These are phyloP conservation scores for Papilio protenor DNA, from an alignment of 2,888 invertebrate genomes.

Conservation along the genomic window DNA sequence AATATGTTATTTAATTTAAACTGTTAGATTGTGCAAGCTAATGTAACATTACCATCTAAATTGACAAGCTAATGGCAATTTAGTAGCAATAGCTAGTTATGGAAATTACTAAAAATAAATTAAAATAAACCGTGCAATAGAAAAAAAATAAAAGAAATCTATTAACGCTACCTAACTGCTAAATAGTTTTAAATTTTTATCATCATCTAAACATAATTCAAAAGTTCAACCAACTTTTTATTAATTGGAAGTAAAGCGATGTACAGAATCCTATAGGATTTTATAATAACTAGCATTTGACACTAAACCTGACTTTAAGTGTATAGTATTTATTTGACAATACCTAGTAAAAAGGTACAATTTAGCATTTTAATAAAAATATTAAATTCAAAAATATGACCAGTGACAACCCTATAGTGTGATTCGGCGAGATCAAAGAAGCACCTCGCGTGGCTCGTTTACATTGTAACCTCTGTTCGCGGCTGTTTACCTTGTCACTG, in stretches of 20 bases:
- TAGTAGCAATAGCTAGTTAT: neutral
- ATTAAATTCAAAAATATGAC: neutral
- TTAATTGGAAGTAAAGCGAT: neutral
- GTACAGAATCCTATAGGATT: neutral
- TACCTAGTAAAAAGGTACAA: neutral
- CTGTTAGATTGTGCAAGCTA: neutral
- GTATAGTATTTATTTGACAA: neutral
- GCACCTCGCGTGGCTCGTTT: slow-evolving; percentile 70
- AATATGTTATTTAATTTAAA: slow-evolving; percentile 3
- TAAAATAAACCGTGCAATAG: neutral
- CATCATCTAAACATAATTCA: neutral
- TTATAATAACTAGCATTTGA: neutral
- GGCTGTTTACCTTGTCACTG: slow-evolving; percentile 68
- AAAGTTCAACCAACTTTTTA: neutral
- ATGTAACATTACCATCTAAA: neutral
- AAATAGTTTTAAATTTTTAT: neutral
- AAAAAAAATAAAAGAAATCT: neutral
- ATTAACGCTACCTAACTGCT: neutral
- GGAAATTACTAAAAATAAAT: neutral
- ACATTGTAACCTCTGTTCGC: slow-evolving; percentile 74
- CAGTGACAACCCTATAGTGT: slow-evolving; percentile 62
- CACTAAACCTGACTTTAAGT: neutral
- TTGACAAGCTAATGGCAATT: neutral
- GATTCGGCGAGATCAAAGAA: slow-evolving; percentile 74
- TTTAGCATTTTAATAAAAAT: neutral